phyloP scores from a whole-genome alignment of 2,113 vertebrate genomes.

The Ceratotherium simum region DNA sequence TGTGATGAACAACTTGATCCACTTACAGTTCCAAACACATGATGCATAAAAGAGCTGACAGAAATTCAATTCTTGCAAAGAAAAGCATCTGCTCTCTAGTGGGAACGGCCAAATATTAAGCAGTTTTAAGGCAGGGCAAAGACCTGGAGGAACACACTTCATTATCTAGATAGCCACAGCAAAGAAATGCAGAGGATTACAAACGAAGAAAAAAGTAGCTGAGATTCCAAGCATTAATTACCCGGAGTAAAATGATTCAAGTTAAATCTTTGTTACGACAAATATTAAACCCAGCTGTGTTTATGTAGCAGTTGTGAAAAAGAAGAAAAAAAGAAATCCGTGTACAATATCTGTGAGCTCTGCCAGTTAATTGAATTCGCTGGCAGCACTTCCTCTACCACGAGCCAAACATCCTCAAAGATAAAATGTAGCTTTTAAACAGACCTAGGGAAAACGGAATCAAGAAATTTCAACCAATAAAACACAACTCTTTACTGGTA shows the following conservation, averaged over 20 bases:
- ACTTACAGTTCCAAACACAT: constrained; percentile 90
- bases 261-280: constrained; percentile 86
- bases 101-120: constrained; percentile 88
- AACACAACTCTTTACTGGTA: constrained; percentile 90
- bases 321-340: constrained; percentile 83
- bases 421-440: constrained; percentile 90
- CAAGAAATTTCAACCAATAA: constrained; percentile 93
- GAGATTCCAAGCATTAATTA: constrained; percentile 85
- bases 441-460: constrained; percentile 90
- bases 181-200: constrained; percentile 77
- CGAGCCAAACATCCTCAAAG: constrained; percentile 89
- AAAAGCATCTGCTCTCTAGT: constrained; percentile 90
- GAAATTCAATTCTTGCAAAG: constrained; percentile 89
- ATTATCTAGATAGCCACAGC: constrained; percentile 83
- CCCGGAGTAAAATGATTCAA: constrained; percentile 80
- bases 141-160: constrained; percentile 84
- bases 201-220: constrained; percentile 71
- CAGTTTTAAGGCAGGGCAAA: constrained; percentile 84
- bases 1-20: constrained; percentile 90
- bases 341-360: constrained; percentile 84
- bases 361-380: constrained; percentile 90
- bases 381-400: constrained; percentile 89
- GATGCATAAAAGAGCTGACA: constrained; percentile 90
- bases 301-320: constrained; percentile 88
- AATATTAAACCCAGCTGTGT: constrained; percentile 91